These are phyloP conservation scores for Sebastes flavidus DNA, from an alignment of 2,797 vertebrate genomes.

Conservation along the genomic window DNA sequence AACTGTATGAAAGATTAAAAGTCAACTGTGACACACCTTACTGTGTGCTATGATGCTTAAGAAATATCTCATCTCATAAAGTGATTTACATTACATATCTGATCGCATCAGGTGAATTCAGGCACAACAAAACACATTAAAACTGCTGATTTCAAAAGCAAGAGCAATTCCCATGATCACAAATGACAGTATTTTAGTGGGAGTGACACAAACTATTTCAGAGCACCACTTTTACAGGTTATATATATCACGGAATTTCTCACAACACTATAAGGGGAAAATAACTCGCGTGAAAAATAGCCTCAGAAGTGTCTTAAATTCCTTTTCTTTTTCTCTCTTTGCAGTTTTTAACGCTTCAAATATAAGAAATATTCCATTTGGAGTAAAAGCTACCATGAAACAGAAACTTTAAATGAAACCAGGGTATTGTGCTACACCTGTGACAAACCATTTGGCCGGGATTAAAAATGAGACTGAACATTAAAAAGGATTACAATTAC, in stretches of 20 bases:
- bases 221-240: background rate
- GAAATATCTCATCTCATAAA: constrained; percentile 6
- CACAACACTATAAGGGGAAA: background rate
- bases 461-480: background rate
- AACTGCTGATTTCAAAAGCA: constrained; percentile 20
- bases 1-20: constrained; percentile 17
- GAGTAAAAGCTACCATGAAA: constrained; percentile 1
- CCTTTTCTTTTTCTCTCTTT: background rate
- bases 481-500: constrained; percentile 14
- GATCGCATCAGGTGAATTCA: constrained; percentile 17
- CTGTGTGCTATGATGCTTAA: background rate
- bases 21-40: background rate
- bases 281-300: background rate
- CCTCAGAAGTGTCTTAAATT: constrained; percentile 18
- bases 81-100: constrained; percentile 20
- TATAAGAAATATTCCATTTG: background rate
- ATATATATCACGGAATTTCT: constrained; percentile 17
- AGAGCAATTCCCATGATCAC: constrained; percentile 28
- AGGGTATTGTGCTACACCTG: background rate
- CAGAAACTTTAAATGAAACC: constrained; percentile 6
- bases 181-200: constrained; percentile 1
- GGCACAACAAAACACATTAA: constrained; percentile 1
- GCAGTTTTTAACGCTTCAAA: constrained; percentile 3
- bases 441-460: constrained; percentile 28
- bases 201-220: background rate